A percentile compares a stretch with the other conserved stretches of the same genome.
phyloP scores from a whole-genome alignment of 2,113 vertebrate species.

The Pseudorhombus dupliciocellatus region DNA sequence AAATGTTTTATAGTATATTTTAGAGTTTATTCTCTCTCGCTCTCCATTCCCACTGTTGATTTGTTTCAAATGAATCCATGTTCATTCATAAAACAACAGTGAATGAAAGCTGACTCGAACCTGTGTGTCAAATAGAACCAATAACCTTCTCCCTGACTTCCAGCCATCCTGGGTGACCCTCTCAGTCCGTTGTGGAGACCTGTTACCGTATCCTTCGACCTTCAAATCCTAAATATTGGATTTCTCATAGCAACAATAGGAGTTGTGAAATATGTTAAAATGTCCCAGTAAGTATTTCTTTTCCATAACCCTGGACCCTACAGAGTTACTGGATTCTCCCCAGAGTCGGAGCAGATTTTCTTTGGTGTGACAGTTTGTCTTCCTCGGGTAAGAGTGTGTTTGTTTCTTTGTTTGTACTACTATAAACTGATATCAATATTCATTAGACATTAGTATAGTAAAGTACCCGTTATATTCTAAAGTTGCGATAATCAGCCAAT shows the following conservation, averaged over 20 bases:
- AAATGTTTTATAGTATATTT: no score
- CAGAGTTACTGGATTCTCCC: constrained; percentile 97
- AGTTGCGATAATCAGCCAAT: no score
- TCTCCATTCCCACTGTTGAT: no score
- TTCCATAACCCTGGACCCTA: constrained; percentile 78
- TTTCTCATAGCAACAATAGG: not conserved
- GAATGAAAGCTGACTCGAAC: not conserved
- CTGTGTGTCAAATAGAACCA: not conserved
- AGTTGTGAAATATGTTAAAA: not conserved
- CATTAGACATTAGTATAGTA: no score
- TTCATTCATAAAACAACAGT: not conserved
- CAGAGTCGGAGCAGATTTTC: constrained; percentile 94
- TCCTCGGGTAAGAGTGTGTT: constrained; percentile 83
- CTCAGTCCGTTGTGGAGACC: constrained; percentile 94
- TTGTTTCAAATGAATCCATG: no score
- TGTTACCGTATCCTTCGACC: constrained; percentile 94
- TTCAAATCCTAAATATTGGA: not conserved
- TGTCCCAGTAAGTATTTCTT: not conserved
- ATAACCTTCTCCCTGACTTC: constrained; percentile 44
- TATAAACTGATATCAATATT: no score
- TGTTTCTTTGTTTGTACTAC: not conserved
- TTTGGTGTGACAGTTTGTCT: constrained; percentile 95
- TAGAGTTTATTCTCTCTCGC: no score
- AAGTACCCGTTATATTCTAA: no score
- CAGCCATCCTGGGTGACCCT: constrained; percentile 97